phyloP scores from a whole-genome alignment of 2,797 vertebrate genomes.

The Galago senegalensis region DNA sequence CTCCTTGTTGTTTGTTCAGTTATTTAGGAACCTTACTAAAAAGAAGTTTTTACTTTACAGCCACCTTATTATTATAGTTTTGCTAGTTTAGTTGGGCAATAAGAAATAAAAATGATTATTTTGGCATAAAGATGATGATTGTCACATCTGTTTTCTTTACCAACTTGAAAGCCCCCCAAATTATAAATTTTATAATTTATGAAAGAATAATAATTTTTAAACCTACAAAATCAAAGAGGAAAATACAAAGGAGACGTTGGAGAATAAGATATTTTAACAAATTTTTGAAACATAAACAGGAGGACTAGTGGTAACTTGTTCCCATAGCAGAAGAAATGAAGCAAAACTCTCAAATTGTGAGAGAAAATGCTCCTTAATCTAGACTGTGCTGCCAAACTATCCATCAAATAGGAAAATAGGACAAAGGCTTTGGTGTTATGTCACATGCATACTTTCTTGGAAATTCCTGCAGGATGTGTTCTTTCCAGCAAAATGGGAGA shows the following conservation, averaged over 20 bases:
- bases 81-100: background rate
- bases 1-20: slow-evolving; percentile 14
- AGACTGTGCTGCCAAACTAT: background rate
- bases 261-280: slow-evolving; percentile 8
- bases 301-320: background rate
- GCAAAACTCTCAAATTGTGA: background rate
- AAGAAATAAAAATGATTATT: slow-evolving; percentile 12
- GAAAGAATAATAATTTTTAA: background rate
- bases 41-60: background rate
- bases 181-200: background rate
- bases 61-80: background rate
- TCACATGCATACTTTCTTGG: background rate
- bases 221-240: slow-evolving; percentile 13
- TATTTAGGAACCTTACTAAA: slow-evolving; percentile 20
- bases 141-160: background rate
- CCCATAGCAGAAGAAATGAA: slow-evolving; percentile 7
- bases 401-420: slow-evolving; percentile 41
- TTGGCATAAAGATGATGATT: slow-evolving; percentile 7
- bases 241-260: background rate
- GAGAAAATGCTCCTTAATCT: slow-evolving; percentile 24
- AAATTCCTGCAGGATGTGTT: background rate
- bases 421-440: slow-evolving; percentile 2
- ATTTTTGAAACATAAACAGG: slow-evolving; percentile 46
- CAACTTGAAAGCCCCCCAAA: background rate
- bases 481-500: slow-evolving; percentile 21